phyloP scores from a whole-genome alignment of 2,888 invertebrate species.

The Amphimallon solstitiale region DNA sequence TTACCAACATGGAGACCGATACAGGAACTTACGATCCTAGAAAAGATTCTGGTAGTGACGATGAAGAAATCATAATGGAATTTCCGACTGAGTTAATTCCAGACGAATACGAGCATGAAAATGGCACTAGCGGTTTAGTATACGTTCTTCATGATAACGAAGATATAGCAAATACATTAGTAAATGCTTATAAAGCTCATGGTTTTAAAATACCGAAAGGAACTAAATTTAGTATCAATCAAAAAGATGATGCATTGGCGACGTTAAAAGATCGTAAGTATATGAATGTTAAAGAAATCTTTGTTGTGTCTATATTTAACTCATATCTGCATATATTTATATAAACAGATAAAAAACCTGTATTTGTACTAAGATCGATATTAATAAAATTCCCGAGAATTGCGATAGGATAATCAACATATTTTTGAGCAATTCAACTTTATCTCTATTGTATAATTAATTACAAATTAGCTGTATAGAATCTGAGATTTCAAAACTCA shows the following conservation, averaged over 20 bases:
- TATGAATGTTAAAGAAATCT: background rate
- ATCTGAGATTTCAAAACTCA: too few species aligned
- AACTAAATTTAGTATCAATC: slow-evolving; percentile 44
- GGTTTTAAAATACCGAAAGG: slow-evolving; percentile 43
- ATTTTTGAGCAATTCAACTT: too few species aligned
- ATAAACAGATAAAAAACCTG: background rate
- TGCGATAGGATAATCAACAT: too few species aligned
- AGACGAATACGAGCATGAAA: slow-evolving; percentile 55
- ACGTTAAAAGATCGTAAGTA: slow-evolving; percentile 48
- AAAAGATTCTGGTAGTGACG: background rate
- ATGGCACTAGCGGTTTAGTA: slow-evolving; percentile 43
- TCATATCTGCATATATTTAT: too few species aligned
- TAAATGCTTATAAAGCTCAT: slow-evolving; percentile 39
- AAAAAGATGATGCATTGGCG: slow-evolving; percentile 38
- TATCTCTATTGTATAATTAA: too few species aligned
- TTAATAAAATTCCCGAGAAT: too few species aligned
- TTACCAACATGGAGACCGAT: slow-evolving; percentile 4
- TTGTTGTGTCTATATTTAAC: too few species aligned
- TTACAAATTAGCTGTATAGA: too few species aligned
- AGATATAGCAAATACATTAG: background rate
- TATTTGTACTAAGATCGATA: too few species aligned
- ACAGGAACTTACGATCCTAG: background rate
- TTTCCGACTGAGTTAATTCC: slow-evolving; percentile 58
- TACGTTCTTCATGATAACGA: slow-evolving; percentile 41
- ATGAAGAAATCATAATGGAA: slow-evolving; percentile 48